Conservation (phyloP, 2,113 vertebrate genomes). For the Scytalopus superciliaris region DNA sequence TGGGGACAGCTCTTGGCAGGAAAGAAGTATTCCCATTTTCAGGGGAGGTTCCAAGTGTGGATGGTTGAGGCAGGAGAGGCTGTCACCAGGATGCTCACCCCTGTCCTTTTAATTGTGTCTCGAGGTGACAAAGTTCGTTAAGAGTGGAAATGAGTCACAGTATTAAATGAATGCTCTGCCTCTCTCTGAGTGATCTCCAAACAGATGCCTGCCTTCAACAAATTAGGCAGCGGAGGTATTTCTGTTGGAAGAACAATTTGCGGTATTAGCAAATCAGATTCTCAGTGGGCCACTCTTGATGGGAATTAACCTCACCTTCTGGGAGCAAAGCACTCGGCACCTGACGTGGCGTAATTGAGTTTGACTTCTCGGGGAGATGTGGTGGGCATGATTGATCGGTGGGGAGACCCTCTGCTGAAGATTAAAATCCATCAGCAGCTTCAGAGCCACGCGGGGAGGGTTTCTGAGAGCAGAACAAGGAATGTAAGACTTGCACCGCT, state of each 20-base stretch:
- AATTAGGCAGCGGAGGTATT: not conserved
- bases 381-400: not conserved
- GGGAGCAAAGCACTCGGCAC: not conserved
- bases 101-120: not conserved
- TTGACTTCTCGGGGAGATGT: not conserved
- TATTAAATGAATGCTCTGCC: not conserved
- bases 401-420: not conserved
- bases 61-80: not conserved
- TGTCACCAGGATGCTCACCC: not conserved
- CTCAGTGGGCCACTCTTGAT: not conserved
- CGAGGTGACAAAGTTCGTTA: not conserved
- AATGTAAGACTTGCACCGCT: rapidly evolving
- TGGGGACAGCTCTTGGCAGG: not conserved
- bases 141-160: not conserved
- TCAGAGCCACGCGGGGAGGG: rapidly evolving
- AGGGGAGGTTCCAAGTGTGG: not conserved
- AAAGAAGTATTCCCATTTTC: not conserved
- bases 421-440: not conserved
- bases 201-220: not conserved
- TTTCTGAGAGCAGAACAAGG: not conserved
- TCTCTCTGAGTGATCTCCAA: not conserved
- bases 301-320: constrained; percentile 44
- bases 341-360: not conserved
- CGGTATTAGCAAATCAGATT: constrained; percentile 28
- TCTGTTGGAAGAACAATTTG: constrained; percentile 24